phyloP scores from a whole-genome alignment of 2,113 vertebrate species.

The Murina feae region DNA sequence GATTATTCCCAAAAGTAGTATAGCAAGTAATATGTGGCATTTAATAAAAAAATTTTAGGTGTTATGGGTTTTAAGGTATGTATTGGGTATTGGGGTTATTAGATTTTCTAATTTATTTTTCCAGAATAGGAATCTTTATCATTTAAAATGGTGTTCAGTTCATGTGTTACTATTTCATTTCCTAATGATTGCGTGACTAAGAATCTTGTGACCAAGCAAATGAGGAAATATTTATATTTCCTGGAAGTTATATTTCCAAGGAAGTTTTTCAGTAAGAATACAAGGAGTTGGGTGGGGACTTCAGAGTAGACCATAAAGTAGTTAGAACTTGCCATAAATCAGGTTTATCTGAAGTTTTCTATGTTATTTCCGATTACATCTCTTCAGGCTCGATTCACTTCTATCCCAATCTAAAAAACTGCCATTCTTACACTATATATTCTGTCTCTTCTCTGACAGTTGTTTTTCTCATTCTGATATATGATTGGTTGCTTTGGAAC shows the following conservation, averaged over 20 bases:
- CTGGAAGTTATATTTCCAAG: neutral
- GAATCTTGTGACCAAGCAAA: slow-evolving; percentile 17
- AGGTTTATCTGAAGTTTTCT: neutral
- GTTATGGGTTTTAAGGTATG: neutral
- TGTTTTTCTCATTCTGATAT: neutral
- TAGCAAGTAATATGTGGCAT: neutral
- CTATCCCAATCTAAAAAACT: neutral
- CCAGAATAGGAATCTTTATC: neutral
- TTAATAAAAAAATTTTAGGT: neutral
- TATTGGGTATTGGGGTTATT: neutral
- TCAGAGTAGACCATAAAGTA: neutral
- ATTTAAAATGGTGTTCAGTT: neutral
- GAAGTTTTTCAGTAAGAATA: neutral
- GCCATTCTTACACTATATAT: neutral
- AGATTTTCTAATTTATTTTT: slow-evolving; percentile 25
- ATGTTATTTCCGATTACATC: neutral
- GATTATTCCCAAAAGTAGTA: neutral
- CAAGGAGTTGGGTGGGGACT: neutral
- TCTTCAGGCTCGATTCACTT: neutral
- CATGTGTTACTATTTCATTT: slow-evolving; percentile 28
- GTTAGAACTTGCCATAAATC: neutral
- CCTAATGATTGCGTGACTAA: neutral
- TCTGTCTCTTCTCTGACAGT: neutral
- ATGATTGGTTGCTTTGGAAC: neutral
- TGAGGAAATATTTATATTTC: neutral